Conservation (phyloP, 2,113 vertebrate genomes). For the Trogon surrucura region DNA sequence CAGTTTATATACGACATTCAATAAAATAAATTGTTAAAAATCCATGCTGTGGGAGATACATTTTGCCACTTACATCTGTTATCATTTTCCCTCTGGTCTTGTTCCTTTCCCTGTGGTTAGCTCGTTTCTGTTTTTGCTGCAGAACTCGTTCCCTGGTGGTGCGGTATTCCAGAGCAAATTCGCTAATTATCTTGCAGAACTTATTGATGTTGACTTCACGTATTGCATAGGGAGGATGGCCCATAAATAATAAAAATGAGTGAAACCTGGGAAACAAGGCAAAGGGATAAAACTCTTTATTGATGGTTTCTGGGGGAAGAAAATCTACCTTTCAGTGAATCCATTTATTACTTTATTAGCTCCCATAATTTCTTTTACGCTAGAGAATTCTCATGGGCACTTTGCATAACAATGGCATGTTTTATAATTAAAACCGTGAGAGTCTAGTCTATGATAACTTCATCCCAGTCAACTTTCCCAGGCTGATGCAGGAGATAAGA, state of each 20-base stretch:
- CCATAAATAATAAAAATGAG: conserved; percentile 95
- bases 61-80: conserved; percentile 90
- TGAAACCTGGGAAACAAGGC: conserved; percentile 85
- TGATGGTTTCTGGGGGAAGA: neutral
- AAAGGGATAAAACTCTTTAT: neutral
- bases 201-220: conserved; percentile 95
- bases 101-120: conserved; percentile 97
- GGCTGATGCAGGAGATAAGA: conserved; percentile 43
- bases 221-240: conserved; percentile 89
- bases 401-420: conserved; percentile 38
- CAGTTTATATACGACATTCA: neutral
- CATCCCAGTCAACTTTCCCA: conserved; percentile 29
- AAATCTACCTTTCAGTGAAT: neutral
- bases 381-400: conserved; percentile 29
- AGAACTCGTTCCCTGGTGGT: conserved; percentile 94
- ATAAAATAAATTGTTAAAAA: neutral
- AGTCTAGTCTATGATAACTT: conserved; percentile 42
- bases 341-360: conserved; percentile 17
- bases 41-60: neutral
- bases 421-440: conserved; percentile 56
- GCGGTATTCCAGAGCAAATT: conserved; percentile 96
- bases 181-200: conserved; percentile 95
- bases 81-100: conserved; percentile 99
- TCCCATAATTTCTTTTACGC: neutral
- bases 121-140: conserved; percentile 96